These are phyloP conservation scores for Parazoanthus atlanticus DNA, from an alignment of 92 coral and sea anemone genomes.

Conservation along the genomic window DNA sequence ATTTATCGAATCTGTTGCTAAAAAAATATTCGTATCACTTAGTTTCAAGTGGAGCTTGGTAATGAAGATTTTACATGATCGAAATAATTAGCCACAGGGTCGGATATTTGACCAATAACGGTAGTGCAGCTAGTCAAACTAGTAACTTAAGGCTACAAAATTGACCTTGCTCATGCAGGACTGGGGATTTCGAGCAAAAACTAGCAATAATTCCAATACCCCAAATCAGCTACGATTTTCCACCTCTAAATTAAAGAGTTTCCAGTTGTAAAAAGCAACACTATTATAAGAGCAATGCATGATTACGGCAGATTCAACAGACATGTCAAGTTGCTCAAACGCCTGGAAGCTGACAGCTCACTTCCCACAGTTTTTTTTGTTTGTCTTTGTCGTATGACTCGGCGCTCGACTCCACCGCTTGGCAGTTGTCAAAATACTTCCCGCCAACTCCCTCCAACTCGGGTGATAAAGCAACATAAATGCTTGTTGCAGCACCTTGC, in stretches of 20 bases:
- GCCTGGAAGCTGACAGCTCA: slow-evolving; percentile 86
- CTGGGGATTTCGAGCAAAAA: too few relatives aligned
- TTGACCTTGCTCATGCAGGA: too few relatives aligned
- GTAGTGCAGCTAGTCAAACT: too few relatives aligned
- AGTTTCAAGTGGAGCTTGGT: too few relatives aligned
- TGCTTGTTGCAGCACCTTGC: slow-evolving; percentile 89
- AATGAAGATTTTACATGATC: too few relatives aligned
- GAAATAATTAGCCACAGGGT: too few relatives aligned
- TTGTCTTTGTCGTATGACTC: slow-evolving; percentile 80
- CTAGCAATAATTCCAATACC: neutral
- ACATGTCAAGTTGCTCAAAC: neutral
- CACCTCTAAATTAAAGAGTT: neutral
- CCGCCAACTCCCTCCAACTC: slow-evolving; percentile 89
- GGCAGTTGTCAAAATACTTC: slow-evolving; percentile 82
- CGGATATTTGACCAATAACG: too few relatives aligned
- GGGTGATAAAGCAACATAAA: slow-evolving; percentile 84
- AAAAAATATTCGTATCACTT: too few relatives aligned
- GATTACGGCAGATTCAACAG: neutral
- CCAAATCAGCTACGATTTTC: neutral
- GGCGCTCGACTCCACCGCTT: slow-evolving; percentile 66
- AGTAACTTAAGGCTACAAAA: too few relatives aligned
- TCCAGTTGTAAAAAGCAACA: neutral
- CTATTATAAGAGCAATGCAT: neutral
- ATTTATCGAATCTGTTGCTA: too few relatives aligned
- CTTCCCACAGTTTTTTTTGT: slow-evolving; percentile 83